Conservation (phyloP, 2,888 invertebrate genomes). For the Pachycephus smyrnensis region DNA sequence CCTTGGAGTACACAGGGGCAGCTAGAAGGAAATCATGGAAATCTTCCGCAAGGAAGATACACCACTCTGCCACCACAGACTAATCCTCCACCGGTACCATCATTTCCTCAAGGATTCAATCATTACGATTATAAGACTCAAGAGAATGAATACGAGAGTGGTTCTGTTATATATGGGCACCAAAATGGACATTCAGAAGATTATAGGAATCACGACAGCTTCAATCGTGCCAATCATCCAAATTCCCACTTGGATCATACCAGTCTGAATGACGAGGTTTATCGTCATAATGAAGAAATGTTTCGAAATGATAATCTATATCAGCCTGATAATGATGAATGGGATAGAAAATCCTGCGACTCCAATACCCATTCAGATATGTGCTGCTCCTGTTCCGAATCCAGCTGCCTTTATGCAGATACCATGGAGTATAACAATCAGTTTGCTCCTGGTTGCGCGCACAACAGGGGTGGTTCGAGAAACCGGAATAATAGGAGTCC, state of each 20-base stretch:
- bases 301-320: slow-evolving; percentile 57
- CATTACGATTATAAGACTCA: slow-evolving; percentile 62
- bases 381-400: slow-evolving; percentile 64
- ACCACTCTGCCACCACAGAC: slow-evolving; percentile 63
- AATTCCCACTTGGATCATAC: slow-evolving; percentile 52
- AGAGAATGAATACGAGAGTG: slow-evolving; percentile 65
- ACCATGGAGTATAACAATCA: slow-evolving; percentile 62
- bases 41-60: slow-evolving; percentile 52
- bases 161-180: slow-evolving; percentile 63
- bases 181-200: slow-evolving; percentile 57
- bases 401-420: slow-evolving; percentile 63
- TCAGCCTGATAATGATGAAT: slow-evolving; percentile 62
- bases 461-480: slow-evolving; percentile 50
- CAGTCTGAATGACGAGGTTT: slow-evolving; percentile 57
- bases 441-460: slow-evolving; percentile 48
- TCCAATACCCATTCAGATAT: slow-evolving; percentile 64
- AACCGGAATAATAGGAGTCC: slow-evolving; percentile 59
- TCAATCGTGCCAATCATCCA: slow-evolving; percentile 44
- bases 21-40: slow-evolving; percentile 39
- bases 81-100: slow-evolving; percentile 59
- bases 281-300: slow-evolving; percentile 58
- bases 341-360: slow-evolving; percentile 65
- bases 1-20: slow-evolving; percentile 53
- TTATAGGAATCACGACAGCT: slow-evolving; percentile 47
- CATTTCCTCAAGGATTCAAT: slow-evolving; percentile 60